These are phyloP conservation scores for Cheilosia vulpina DNA, from an alignment of 2,888 invertebrate species.

Conservation along the genomic window DNA sequence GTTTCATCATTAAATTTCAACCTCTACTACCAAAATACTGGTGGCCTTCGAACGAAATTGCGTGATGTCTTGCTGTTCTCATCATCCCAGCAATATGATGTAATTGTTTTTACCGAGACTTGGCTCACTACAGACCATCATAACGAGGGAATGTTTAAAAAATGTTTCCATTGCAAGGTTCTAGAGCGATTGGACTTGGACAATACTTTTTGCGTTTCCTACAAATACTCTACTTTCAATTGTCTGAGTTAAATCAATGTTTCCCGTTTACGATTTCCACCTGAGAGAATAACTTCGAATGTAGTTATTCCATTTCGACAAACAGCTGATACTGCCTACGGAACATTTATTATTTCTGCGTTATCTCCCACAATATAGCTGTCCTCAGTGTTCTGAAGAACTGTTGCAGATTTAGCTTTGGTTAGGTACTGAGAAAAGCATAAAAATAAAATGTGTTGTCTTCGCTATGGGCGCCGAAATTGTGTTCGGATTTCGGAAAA, in stretches of 20 bases:
- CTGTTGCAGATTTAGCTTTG: slow-evolving; percentile 97
- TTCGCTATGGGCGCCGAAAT: slow-evolving; percentile 91
- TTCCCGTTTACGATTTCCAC: slow-evolving; percentile 89
- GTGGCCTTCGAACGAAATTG: too few species aligned
- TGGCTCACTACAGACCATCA: too few species aligned
- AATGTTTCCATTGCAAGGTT: slow-evolving; percentile 96
- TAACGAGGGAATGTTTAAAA: too few species aligned
- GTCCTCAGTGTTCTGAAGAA: slow-evolving; percentile 99
- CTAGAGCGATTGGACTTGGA: slow-evolving; percentile 97
- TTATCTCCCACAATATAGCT: slow-evolving; percentile 98
- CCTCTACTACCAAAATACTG: too few species aligned
- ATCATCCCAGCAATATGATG: too few species aligned
- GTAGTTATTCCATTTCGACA: slow-evolving; percentile 99
- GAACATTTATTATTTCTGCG: slow-evolving; percentile 98
- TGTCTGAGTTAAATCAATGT: slow-evolving; percentile 82
- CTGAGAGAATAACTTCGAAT: slow-evolving; percentile 98
- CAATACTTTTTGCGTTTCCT: slow-evolving; percentile 87
- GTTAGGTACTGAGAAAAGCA: slow-evolving; percentile 96
- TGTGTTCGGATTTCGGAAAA: slow-evolving; percentile 96
- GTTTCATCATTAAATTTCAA: too few species aligned
- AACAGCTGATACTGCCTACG: slow-evolving; percentile 95
- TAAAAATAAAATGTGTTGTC: slow-evolving; percentile 98
- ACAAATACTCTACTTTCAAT: slow-evolving; percentile 82
- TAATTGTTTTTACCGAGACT: too few species aligned
- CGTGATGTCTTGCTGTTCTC: too few species aligned